A percentile compares a stretch with the other conserved stretches of the same genome.
phyloP scores from a whole-genome alignment of 1,140 invertebrate species.

The Tetragonula clypearis region DNA sequence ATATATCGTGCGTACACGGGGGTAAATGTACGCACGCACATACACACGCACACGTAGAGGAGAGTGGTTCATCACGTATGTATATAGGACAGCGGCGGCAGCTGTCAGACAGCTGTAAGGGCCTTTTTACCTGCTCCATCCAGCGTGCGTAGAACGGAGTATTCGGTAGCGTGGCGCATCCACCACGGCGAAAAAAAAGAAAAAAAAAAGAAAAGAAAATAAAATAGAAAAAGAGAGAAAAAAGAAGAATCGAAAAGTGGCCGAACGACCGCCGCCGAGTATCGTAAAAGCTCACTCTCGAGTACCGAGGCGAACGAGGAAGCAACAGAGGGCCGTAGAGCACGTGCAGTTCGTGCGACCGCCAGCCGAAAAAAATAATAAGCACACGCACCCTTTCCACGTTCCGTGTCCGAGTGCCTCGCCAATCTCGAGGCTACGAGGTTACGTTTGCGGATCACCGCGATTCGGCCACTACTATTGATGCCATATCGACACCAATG shows the following conservation, averaged over 20 bases:
- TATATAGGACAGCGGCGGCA: constrained; percentile 79
- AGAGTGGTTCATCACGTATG: constrained; percentile 75
- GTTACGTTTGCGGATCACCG: not conserved
- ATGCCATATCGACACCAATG: not conserved
- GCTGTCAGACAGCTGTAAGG: constrained; percentile 82
- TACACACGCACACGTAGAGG: not conserved
- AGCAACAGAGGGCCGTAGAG: not conserved
- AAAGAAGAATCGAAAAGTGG: constrained; percentile 28
- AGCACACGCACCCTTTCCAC: constrained; percentile 11
- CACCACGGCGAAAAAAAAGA: constrained; percentile 23
- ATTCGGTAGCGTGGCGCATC: constrained; percentile 61
- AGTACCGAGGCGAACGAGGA: constrained; percentile 1
- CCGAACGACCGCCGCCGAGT: not conserved
- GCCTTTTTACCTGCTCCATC: constrained; percentile 80
- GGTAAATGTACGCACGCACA: not conserved
- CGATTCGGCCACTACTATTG: not conserved
- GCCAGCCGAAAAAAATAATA: constrained; percentile 16
- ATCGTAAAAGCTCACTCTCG: not conserved
- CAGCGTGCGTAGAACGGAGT: constrained; percentile 63
- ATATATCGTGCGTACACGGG: not conserved
- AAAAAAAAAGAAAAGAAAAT: not conserved
- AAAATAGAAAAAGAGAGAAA: too few species aligned
- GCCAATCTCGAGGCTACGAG: not conserved
- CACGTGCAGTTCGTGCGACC: constrained; percentile 18
- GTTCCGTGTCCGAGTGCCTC: not conserved